A percentile compares a stretch with the other conserved stretches of the same genome.
These are phyloP conservation scores for Molanna angustata DNA, from an alignment of 2,888 invertebrate species.

Conservation along the genomic window DNA sequence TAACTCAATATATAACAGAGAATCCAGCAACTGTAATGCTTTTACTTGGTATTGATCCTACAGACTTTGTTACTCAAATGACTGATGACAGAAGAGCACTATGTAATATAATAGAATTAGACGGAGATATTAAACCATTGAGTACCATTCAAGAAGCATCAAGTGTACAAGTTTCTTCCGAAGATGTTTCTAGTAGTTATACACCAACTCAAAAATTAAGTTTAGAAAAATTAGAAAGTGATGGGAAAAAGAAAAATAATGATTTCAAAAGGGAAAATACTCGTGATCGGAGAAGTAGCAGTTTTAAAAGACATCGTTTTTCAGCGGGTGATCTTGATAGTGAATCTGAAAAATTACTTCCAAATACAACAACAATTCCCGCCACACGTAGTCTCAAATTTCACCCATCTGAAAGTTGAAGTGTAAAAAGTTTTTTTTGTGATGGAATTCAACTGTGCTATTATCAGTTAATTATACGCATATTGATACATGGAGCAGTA, in stretches of 20 bases:
- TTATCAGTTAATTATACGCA: too few relatives aligned
- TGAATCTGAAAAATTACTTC: constrained; percentile 55
- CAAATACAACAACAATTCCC: constrained; percentile 55
- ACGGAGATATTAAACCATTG: constrained; percentile 26
- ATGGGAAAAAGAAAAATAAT: constrained; percentile 43
- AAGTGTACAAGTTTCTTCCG: constrained; percentile 26
- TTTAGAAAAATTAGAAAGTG: constrained; percentile 43
- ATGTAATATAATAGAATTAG: constrained; percentile 31
- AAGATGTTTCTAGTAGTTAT: constrained; percentile 26
- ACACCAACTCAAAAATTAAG: constrained; percentile 41
- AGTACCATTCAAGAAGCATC: constrained; percentile 31
- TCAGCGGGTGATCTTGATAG: constrained; percentile 69
- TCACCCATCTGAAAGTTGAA: constrained; percentile 48
- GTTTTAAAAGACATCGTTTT: constrained; percentile 57
- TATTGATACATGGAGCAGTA: too few relatives aligned
- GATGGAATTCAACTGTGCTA: too few relatives aligned
- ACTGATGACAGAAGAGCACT: constrained; percentile 37
- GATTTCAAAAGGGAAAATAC: constrained; percentile 39
- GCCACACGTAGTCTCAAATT: constrained; percentile 66
- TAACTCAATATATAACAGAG: constrained; percentile 65
- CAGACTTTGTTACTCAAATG: constrained; percentile 40
- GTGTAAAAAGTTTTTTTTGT: too few relatives aligned
- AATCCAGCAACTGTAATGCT: constrained; percentile 72
- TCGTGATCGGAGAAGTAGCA: constrained; percentile 40
- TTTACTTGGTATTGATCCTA: constrained; percentile 69